These are phyloP conservation scores for Xestia sexstrigata DNA, from an alignment of 2,888 invertebrate genomes.

Conservation along the genomic window DNA sequence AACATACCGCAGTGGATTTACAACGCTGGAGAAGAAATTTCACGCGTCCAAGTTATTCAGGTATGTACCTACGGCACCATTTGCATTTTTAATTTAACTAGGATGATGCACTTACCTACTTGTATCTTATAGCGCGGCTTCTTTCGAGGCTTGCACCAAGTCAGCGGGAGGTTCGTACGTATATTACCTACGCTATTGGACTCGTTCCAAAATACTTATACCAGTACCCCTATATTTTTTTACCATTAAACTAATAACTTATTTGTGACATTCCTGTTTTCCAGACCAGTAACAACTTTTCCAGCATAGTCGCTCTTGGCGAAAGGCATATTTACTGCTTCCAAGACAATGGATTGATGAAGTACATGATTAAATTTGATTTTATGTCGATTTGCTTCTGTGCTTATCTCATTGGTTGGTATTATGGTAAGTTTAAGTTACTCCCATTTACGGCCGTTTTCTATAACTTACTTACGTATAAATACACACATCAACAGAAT, in stretches of 20 bases:
- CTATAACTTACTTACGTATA: too few species aligned
- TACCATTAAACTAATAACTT: not conserved
- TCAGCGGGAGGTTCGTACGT: not conserved
- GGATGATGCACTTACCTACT: too few species aligned
- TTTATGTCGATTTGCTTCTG: slow-evolving; percentile 95
- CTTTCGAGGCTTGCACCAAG: not conserved
- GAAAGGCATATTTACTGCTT: slow-evolving; percentile 96
- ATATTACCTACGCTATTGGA: not conserved
- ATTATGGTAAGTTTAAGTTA: slow-evolving; percentile 91
- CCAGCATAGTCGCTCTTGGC: slow-evolving; percentile 95
- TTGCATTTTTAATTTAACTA: not conserved
- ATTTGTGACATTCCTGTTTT: slow-evolving; percentile 4
- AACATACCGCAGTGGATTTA: slow-evolving; percentile 94
- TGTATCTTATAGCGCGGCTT: not conserved
- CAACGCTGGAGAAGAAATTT: slow-evolving; percentile 95
- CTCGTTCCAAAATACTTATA: not conserved
- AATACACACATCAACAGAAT: too few species aligned
- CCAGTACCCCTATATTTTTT: not conserved
- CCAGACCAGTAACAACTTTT: slow-evolving; percentile 91
- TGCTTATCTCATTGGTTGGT: slow-evolving; percentile 93
- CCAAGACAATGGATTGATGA: slow-evolving; percentile 94
- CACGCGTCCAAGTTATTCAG: slow-evolving; percentile 92
- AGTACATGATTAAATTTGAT: slow-evolving; percentile 96
- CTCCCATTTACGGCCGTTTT: not conserved
- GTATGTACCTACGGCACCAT: slow-evolving; percentile 50